A percentile compares a stretch with the other conserved stretches of the same genome.
These are phyloP conservation scores for Pogonognathellus flavescens DNA, from an alignment of 1,140 invertebrate genomes.

Conservation along the genomic window DNA sequence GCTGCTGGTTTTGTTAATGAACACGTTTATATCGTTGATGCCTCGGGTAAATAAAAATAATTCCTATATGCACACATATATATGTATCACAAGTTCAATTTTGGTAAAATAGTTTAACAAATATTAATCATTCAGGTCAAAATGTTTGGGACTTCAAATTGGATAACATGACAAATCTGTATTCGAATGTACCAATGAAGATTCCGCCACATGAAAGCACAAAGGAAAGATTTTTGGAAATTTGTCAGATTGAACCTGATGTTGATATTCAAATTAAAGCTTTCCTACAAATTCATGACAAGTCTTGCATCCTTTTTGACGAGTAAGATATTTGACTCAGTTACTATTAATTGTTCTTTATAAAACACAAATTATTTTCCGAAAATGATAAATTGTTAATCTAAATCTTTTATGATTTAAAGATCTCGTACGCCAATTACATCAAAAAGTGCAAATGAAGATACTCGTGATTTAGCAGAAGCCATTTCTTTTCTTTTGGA, in stretches of 20 bases:
- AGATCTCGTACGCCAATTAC: slow-evolving; percentile 12
- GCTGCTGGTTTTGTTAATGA: slow-evolving; percentile 41
- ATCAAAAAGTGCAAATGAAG: slow-evolving; percentile 21
- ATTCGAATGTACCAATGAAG: not conserved
- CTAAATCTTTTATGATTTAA: slow-evolving; percentile 4
- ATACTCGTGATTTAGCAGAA: not conserved
- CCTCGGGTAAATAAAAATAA: slow-evolving; percentile 1
- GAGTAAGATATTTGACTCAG: slow-evolving; percentile 23
- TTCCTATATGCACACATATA: not conserved
- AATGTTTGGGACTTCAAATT: slow-evolving; percentile 52
- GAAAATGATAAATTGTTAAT: not conserved
- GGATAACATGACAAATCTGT: not conserved
- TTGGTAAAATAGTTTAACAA: not conserved
- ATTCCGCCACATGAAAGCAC: not conserved
- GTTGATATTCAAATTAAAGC: slow-evolving; percentile 32
- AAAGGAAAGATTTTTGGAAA: not conserved
- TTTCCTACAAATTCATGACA: slow-evolving; percentile 33
- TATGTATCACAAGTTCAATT: not conserved
- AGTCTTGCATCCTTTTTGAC: slow-evolving; percentile 55
- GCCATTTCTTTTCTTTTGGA: slow-evolving; percentile 35
- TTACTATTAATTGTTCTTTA: not conserved
- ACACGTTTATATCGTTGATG: slow-evolving; percentile 45
- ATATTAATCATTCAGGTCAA: slow-evolving; percentile 33
- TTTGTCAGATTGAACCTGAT: not conserved
- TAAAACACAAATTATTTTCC: not conserved